phyloP scores from a whole-genome alignment of 2,113 vertebrate species.

The Podiceps cristatus region DNA sequence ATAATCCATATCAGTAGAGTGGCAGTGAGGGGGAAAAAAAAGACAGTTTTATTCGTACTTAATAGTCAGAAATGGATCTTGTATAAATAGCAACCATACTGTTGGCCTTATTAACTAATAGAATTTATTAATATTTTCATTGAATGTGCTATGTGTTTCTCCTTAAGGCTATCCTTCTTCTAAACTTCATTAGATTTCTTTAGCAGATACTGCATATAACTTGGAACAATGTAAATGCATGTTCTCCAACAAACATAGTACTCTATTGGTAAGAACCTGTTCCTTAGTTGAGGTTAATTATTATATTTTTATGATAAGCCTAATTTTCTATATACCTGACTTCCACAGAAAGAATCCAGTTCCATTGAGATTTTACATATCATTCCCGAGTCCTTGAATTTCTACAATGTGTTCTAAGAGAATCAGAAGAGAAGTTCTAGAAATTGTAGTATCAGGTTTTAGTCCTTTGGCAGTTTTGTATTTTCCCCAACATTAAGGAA shows the following conservation, averaged over 20 bases:
- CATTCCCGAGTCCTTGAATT: not conserved
- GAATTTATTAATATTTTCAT: not conserved
- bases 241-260: not conserved
- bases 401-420: not conserved
- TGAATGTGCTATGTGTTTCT: not conserved
- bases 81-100: not conserved
- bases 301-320: not conserved
- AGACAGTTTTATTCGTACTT: not conserved
- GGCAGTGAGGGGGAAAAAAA: not conserved
- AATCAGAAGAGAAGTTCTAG: not conserved
- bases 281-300: not conserved
- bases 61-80: not conserved
- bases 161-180: not conserved
- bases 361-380: not conserved
- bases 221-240: not conserved
- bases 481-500: not conserved
- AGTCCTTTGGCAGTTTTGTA: not conserved
- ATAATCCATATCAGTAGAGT: not conserved
- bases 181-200: conserved; percentile 12
- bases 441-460: not conserved
- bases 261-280: not conserved
- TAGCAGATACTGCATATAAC: not conserved
- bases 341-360: not conserved
- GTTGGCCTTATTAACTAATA: not conserved
- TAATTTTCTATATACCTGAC: not conserved